Base-by-base conservation (phyloP, 1,140 invertebrate genomes). In the Elysia chlorotica region DNA sequence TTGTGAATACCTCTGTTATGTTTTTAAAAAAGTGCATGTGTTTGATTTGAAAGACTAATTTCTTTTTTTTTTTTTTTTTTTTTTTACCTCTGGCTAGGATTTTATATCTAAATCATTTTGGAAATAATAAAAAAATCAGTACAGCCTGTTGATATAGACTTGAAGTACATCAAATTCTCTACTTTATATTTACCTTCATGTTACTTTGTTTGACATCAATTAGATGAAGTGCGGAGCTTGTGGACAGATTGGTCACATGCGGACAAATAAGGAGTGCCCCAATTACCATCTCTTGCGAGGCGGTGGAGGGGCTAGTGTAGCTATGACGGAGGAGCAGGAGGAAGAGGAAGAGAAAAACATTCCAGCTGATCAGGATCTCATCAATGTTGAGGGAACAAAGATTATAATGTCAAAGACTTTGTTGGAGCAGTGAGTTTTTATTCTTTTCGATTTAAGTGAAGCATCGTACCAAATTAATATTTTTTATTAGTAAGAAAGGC, bases 181-280 rank as follows among this genome's bases (percentile, higher is more conserved):
- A n/a, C n/a, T n/a, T n/a, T n/a, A n/a, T n/a, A n/a, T n/a, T n/a
- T 48, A 48, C 10, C 41, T 48, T 48, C 41, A 48, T n/a, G n/a
- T n/a, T n/a, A n/a, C n/a, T n/a, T n/a, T n/a, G n/a, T n/a, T n/a
- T n/a, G n/a, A n/a, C n/a, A n/a, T n/a, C n/a, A n/a, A n/a, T n/a
- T 82, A 91, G 89, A 89, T 99, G 25, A 92, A 91, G 89, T 99
- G 98, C 88, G 96, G 97, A 23, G 97, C 97, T 21, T 99, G 98
- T 89, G 97, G 74, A 23, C 71, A 65, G 56, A 75, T 79, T 21
- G 77, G 77, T n/a, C 77, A 79, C 68, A 79, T 79, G 77, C 65
- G 78, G 5, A 85, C 83, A 2, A 85, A 85, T 72, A 85, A 85
- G 69, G 83, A 85, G 57, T 85, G 83, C 71, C 83, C 83, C 4